phyloP scores from a whole-genome alignment of 2,113 vertebrate genomes.

The Daphoenositta chrysoptera region DNA sequence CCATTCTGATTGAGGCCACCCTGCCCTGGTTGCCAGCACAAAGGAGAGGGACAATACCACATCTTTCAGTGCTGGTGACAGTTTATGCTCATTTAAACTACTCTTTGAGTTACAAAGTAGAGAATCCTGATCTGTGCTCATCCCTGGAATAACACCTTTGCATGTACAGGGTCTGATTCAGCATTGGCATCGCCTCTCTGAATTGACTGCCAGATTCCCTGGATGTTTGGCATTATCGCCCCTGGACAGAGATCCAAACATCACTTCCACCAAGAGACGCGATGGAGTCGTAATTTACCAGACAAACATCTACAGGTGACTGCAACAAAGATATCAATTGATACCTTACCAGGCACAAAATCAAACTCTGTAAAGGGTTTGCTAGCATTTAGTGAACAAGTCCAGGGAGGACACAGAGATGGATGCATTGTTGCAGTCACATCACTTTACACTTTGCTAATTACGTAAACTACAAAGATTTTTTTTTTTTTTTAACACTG shows the following conservation, averaged over 20 bases:
- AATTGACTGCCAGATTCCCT: not conserved
- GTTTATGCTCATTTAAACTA: not conserved
- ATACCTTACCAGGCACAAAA: not conserved
- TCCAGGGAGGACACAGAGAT: not conserved
- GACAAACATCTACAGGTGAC: not conserved
- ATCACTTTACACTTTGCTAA: not conserved
- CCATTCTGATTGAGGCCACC: not conserved
- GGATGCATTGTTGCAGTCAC: not conserved
- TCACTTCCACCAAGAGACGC: not conserved
- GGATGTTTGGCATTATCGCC: fast-evolving
- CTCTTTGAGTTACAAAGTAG: not conserved
- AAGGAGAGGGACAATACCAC: not conserved
- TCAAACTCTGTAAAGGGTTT: not conserved
- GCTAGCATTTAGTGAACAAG: not conserved
- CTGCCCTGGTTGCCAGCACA: not conserved
- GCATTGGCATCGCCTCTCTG: fast-evolving
- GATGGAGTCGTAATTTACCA: not conserved
- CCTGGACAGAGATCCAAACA: not conserved
- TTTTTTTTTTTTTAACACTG: not conserved
- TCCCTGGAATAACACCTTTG: not conserved
- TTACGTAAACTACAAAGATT: not conserved
- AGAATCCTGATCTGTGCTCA: not conserved
- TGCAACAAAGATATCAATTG: not conserved
- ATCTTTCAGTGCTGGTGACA: not conserved
- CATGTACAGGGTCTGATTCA: fast-evolving